A percentile compares a stretch with the other conserved stretches of the same genome.
Evolutionary conservation across 2,113 vertebrate species (phyloP).

Genomic region (Sinocyclocheilus anophthalmus): DNA sequence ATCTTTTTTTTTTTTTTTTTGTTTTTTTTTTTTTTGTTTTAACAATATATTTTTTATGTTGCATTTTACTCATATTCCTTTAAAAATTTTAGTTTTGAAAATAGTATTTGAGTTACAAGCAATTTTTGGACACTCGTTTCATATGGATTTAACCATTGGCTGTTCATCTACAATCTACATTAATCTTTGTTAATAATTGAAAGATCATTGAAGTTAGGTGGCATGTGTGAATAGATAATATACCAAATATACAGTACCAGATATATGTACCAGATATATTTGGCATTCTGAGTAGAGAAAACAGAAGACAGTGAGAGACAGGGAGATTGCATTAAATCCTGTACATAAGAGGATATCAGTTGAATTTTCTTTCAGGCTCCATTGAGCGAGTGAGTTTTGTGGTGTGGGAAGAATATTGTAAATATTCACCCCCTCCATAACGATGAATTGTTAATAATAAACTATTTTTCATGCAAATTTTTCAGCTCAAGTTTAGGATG

Average conservation of each 20-base stretch:
- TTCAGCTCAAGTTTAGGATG: background rate
- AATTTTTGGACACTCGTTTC: background rate
- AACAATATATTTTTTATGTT: background rate
- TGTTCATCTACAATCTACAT: background rate
- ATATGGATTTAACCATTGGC: background rate
- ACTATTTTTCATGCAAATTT: conserved; percentile 15
- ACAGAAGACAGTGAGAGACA: background rate
- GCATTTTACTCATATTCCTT: background rate
- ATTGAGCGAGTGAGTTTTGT: background rate
- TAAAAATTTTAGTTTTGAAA: background rate
- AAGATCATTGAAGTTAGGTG: background rate
- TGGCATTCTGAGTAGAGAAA: background rate
- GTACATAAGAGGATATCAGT: conserved; percentile 18
- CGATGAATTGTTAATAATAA: conserved; percentile 15
- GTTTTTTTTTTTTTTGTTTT: too few species aligned
- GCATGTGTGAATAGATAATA: background rate
- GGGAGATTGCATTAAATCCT: background rate
- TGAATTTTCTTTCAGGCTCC: conserved; percentile 6
- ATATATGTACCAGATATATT: background rate
- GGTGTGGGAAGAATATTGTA: conserved; percentile 14
- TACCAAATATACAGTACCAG: background rate
- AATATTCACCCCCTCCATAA: background rate
- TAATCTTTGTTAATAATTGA: background rate
- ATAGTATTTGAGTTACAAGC: background rate
- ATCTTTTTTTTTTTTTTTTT: too few species aligned